Evolutionary conservation across 2,888 invertebrate species (phyloP).

Genomic region (Toxonevra muliebris): DNA sequence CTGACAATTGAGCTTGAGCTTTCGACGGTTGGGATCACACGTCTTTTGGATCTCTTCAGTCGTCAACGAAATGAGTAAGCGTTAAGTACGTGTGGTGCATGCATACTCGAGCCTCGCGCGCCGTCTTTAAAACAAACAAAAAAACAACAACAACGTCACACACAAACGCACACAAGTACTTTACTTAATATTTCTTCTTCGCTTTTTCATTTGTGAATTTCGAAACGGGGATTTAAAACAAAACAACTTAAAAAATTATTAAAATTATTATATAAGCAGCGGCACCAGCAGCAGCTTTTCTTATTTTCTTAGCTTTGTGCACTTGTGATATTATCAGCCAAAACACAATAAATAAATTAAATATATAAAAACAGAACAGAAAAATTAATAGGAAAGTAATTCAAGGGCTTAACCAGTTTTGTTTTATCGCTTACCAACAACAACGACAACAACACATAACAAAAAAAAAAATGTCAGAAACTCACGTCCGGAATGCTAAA

Average conservation of each 20-base stretch:
- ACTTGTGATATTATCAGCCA: not conserved
- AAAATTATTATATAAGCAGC: too few species aligned
- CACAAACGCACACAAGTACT: slow-evolving; percentile 34
- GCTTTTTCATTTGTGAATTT: slow-evolving; percentile 27
- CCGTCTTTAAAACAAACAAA: slow-evolving; percentile 14
- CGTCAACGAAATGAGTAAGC: slow-evolving; percentile 44
- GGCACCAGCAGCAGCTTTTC: too few species aligned
- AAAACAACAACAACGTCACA: slow-evolving; percentile 3
- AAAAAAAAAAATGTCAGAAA: slow-evolving; percentile 31
- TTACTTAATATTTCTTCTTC: slow-evolving; percentile 26
- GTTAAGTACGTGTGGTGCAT: slow-evolving; percentile 5
- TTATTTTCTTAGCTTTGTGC: too few species aligned
- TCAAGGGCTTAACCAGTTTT: too few species aligned
- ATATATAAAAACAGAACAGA: slow-evolving; percentile 8
- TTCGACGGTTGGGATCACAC: slow-evolving; percentile 17
- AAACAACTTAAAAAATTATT: not conserved
- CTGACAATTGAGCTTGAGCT: slow-evolving; percentile 21
- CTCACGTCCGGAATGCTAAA: slow-evolving; percentile 18
- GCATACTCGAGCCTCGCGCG: not conserved
- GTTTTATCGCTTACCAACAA: not conserved
- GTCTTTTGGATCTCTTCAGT: slow-evolving; percentile 33
- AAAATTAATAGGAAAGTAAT: slow-evolving; percentile 19
- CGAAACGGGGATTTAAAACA: slow-evolving; percentile 14
- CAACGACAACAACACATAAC: slow-evolving; percentile 2
- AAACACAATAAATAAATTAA: slow-evolving; percentile 10